Evolutionary conservation across 2,888 invertebrate genomes (phyloP), one percentile per base, ranked within the genome.

Genomic region (Xylota segnis): DNA sequence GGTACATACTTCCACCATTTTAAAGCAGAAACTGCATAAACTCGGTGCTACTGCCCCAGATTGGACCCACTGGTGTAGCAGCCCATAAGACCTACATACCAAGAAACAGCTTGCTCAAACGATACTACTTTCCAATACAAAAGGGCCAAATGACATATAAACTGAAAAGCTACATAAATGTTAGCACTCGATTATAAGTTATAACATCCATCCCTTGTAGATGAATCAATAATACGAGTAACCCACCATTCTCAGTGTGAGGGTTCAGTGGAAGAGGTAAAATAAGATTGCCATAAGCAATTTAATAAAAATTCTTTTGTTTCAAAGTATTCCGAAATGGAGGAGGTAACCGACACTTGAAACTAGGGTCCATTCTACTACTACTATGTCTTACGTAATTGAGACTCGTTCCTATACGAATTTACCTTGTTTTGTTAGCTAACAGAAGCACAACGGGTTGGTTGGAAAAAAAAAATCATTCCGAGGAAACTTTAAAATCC

Each of bases 401-500:
- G 16, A 56, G 47, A 7, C 4, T 50, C 34, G 50, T 12, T 59
- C 6, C 32, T 16, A 16, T 32, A 40, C 16, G 16, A 47, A 68
- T 47, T 66, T 61, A 12, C 4, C 14, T 10, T 40, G 32, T 14
- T n/a, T 56, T 9, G 50, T 75, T 63, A 65, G 65, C 58, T 50
- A 56, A 63, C 50, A 58, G 34, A 34, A 63, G 66, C 45, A 47
- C 37, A 45, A 32, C 7, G 43, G 29, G 43, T 52, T 74, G 23
- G 37, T 58, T 23, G 7, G 56, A 58, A 59, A 45, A 7, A 56
- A 45, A 27, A 37, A 45, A 37, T n/a, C 5, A 16, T 54, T n/a
- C 5, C 10, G 18, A 59, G 54, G 47, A 59, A 66, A 70, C 58
- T 72, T 86, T 86, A 61, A 77, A 61, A 77, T 23, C 77, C 37